These are phyloP conservation scores for Camelus bactrianus DNA, from an alignment of 2,113 vertebrate species.

Conservation along the genomic window DNA sequence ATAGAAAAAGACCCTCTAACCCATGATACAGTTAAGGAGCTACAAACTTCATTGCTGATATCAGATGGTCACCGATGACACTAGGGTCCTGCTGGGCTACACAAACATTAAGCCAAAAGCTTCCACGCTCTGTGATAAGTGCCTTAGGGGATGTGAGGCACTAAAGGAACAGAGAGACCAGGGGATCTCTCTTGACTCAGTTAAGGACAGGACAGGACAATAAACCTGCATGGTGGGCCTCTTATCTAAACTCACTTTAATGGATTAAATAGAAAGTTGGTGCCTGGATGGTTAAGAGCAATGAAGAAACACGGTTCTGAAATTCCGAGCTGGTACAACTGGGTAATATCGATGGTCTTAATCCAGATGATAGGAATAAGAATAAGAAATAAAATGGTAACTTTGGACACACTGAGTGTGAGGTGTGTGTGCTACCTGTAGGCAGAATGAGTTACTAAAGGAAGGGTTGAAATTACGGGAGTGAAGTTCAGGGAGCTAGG, in stretches of 20 bases:
- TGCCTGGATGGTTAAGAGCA: background rate
- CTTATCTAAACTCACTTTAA: background rate
- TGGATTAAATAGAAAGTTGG: background rate
- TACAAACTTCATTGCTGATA: too few species aligned
- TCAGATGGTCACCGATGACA: too few species aligned
- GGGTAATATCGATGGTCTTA: background rate
- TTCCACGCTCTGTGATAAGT: background rate
- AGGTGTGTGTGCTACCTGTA: background rate
- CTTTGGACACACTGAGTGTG: background rate
- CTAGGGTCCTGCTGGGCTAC: too few species aligned
- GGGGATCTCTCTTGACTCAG: background rate
- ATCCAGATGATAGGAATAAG: background rate
- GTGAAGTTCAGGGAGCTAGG: background rate
- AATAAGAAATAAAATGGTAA: background rate
- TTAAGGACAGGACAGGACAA: background rate
- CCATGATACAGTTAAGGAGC: too few species aligned
- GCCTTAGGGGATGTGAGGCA: background rate
- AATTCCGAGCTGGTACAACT: background rate
- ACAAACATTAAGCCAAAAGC: background rate
- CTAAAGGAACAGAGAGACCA: background rate
- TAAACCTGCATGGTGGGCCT: background rate
- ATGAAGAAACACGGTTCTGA: background rate
- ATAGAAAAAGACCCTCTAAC: too few species aligned
- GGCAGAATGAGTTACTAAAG: background rate
- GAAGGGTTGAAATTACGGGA: background rate